These are phyloP conservation scores for Meteorus sp. DNA, from an alignment of 1,140 invertebrate genomes.

Conservation along the genomic window DNA sequence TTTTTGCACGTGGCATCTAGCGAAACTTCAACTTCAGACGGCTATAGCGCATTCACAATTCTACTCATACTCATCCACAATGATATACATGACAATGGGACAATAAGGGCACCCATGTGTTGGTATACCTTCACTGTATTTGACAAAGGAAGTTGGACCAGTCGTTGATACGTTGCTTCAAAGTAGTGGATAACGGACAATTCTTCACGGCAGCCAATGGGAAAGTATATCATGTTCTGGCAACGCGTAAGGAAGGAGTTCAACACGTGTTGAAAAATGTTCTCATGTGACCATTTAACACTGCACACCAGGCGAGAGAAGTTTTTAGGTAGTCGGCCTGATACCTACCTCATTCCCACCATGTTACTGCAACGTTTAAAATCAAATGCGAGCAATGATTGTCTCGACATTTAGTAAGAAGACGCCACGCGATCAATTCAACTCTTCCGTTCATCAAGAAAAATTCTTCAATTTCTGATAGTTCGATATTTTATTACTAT, in stretches of 20 bases:
- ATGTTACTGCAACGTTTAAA: constrained; percentile 1
- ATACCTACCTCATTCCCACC: neutral
- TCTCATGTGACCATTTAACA: no score
- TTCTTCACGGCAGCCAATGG: constrained; percentile 1
- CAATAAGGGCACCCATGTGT: no score
- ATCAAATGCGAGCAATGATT: neutral
- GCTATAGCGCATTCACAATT: no score
- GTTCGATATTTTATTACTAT: neutral
- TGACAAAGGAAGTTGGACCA: no score
- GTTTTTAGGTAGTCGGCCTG: neutral
- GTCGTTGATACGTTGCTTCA: no score
- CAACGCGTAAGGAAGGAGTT: neutral
- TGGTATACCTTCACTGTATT: no score
- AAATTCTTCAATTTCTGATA: constrained; percentile 2
- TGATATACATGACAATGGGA: no score
- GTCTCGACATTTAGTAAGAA: neutral
- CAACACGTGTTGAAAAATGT: constrained; percentile 7
- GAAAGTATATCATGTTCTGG: constrained; percentile 1
- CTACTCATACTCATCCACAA: no score
- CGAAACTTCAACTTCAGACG: no score
- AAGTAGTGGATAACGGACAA: no score
- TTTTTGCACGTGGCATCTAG: no score
- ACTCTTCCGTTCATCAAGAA: no score
- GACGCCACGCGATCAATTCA: neutral
- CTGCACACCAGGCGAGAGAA: neutral